These are phyloP conservation scores for Chalcosyrphus nemorum DNA, from an alignment of 2,888 invertebrate genomes.

Conservation along the genomic window DNA sequence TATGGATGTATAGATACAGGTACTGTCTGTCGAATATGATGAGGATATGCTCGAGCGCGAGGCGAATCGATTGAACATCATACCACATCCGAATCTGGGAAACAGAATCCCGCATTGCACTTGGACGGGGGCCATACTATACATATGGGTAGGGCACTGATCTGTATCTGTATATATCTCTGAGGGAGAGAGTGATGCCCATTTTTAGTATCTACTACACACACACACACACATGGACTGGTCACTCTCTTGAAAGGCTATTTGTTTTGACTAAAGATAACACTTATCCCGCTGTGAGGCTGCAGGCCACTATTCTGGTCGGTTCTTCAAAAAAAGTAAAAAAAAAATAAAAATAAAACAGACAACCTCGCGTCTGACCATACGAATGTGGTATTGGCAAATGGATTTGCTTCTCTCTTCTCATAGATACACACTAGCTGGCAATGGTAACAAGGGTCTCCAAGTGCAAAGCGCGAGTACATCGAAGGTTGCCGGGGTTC, in stretches of 20 bases:
- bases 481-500: not conserved
- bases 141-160: constrained; percentile 41
- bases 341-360: not conserved
- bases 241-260: constrained; percentile 40
- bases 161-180: constrained; percentile 19
- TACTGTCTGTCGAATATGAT: constrained; percentile 32
- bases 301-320: constrained; percentile 52
- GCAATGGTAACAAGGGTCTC: constrained; percentile 16
- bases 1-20: not conserved
- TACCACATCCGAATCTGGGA: constrained; percentile 32
- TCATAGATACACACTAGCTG: constrained; percentile 8
- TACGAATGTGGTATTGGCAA: constrained; percentile 27
- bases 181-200: constrained; percentile 23
- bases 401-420: constrained; percentile 21
- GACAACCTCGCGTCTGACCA: not conserved
- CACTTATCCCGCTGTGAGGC: constrained; percentile 68
- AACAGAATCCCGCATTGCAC: constrained; percentile 43
- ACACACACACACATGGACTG: not conserved
- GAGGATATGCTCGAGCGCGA: constrained; percentile 42
- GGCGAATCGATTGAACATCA: constrained; percentile 55
- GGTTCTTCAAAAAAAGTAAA: not conserved
- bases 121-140: not conserved
- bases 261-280: constrained; percentile 68
- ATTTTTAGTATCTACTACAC: constrained; percentile 13
- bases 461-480: not conserved